Conservation (phyloP, 2,888 invertebrate genomes). For the Amphipyra berbera region DNA sequence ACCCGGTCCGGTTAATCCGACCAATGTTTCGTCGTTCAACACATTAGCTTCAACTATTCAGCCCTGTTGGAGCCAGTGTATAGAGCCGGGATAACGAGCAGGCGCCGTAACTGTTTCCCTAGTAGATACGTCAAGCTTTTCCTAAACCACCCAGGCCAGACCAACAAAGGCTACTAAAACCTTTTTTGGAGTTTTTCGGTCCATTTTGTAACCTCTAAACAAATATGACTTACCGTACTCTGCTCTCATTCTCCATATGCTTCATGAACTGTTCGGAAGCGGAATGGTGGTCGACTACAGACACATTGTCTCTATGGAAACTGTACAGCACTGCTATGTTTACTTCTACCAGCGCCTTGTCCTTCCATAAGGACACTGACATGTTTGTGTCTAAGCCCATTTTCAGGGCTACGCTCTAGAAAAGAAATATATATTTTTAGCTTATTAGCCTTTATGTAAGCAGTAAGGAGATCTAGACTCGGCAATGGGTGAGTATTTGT, state of each 20-base stretch:
- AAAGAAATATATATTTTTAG: slow-evolving; percentile 16
- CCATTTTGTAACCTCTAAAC: no score
- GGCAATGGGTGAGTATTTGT: no score
- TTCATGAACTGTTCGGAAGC: slow-evolving; percentile 99
- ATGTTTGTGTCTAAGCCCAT: slow-evolving; percentile 97
- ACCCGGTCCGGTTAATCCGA: no score
- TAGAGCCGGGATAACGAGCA: no score
- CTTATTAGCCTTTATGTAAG: neutral
- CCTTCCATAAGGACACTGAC: slow-evolving; percentile 97
- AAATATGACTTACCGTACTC: slow-evolving; percentile 89
- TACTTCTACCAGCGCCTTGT: slow-evolving; percentile 96
- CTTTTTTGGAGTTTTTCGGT: no score
- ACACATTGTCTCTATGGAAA: slow-evolving; percentile 95
- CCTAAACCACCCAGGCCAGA: no score
- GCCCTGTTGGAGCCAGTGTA: no score
- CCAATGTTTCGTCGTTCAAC: no score
- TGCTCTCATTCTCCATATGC: slow-evolving; percentile 96
- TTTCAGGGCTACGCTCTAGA: slow-evolving; percentile 91
- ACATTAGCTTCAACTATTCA: no score
- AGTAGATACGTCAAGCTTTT: no score
- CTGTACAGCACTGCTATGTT: slow-evolving; percentile 97
- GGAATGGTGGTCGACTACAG: slow-evolving; percentile 98
- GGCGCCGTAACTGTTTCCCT: no score
- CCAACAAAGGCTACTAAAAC: no score
- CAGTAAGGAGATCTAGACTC: neutral